phyloP scores from a whole-genome alignment of 2,888 invertebrate species.

The Frankliniella intonsa region DNA sequence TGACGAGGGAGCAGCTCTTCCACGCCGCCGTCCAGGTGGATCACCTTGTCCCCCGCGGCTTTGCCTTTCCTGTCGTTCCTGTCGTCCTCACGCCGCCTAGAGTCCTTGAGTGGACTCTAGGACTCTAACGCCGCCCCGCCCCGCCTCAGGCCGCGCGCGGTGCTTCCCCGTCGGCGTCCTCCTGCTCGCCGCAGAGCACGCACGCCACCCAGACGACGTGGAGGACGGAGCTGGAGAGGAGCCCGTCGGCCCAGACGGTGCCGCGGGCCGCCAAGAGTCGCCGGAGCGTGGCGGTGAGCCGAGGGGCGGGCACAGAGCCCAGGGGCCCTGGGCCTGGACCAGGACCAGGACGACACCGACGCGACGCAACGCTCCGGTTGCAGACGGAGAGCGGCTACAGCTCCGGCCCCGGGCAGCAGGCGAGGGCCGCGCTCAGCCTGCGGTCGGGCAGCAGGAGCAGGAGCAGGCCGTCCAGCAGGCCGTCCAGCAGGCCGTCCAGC shows the following conservation, averaged over 20 bases:
- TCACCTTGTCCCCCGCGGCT: background rate
- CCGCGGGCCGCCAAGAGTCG: background rate
- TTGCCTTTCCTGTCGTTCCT: background rate
- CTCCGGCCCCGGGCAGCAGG: background rate
- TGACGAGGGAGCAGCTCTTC: conserved; percentile 1
- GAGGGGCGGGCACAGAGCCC: background rate
- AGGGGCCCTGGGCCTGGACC: too few species aligned
- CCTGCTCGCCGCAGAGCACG: background rate
- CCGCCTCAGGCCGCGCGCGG: background rate
- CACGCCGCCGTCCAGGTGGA: background rate
- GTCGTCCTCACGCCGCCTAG: background rate
- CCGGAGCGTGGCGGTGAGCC: background rate
- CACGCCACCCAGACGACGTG: background rate
- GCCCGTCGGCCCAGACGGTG: background rate
- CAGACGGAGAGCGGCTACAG: conserved; percentile 12
- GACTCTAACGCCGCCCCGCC: too few species aligned
- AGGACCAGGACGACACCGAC: background rate
- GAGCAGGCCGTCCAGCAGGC: background rate
- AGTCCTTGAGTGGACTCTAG: too few species aligned
- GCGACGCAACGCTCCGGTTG: background rate
- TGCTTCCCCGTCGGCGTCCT: background rate
- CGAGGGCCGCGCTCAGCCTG: too few species aligned
- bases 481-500: background rate
- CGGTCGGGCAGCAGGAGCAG: background rate
- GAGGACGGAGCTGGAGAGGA: background rate